Evolutionary conservation across 2,888 invertebrate species (phyloP).

Genomic region (Linyphia triangularis): DNA sequence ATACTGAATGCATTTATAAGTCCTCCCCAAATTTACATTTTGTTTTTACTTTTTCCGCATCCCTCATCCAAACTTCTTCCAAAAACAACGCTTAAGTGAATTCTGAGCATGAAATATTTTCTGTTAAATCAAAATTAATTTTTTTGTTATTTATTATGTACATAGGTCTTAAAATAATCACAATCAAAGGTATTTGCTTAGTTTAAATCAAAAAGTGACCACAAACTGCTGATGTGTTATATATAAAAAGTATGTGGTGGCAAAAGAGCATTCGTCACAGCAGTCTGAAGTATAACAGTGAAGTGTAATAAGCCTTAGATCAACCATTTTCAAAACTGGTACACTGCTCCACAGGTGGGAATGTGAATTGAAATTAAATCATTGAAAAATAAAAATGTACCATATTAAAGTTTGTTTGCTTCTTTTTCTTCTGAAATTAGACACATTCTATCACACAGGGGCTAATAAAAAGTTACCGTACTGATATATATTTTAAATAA

Average conservation of each 20-base stretch:
- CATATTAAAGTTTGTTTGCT: conserved; percentile 39
- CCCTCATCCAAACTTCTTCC: not conserved
- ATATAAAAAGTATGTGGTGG: too few relatives aligned
- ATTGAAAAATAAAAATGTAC: conserved; percentile 73
- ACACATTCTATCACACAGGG: not conserved
- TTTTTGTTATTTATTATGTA: conserved; percentile 64
- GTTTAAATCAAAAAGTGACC: conserved; percentile 33
- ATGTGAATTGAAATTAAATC: conserved; percentile 67
- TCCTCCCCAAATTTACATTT: not conserved
- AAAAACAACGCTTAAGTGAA: not conserved
- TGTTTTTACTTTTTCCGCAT: not conserved
- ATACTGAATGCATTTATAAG: not conserved
- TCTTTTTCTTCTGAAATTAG: not conserved
- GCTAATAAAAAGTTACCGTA: too few relatives aligned
- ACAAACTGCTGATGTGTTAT: conserved; percentile 49
- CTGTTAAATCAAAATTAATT: conserved; percentile 25
- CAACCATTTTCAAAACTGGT: conserved; percentile 62
- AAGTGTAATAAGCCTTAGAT: conserved; percentile 70
- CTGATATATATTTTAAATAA: too few relatives aligned
- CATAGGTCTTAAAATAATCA: conserved; percentile 26
- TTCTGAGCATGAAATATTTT: not conserved
- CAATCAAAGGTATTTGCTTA: not conserved
- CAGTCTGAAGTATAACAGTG: conserved; percentile 44
- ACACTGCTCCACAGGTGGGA: conserved; percentile 53
- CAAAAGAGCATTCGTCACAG: conserved; percentile 58